Evolutionary conservation across 1,140 invertebrate genomes (phyloP).

Genomic region (Pteromalus puparum): DNA sequence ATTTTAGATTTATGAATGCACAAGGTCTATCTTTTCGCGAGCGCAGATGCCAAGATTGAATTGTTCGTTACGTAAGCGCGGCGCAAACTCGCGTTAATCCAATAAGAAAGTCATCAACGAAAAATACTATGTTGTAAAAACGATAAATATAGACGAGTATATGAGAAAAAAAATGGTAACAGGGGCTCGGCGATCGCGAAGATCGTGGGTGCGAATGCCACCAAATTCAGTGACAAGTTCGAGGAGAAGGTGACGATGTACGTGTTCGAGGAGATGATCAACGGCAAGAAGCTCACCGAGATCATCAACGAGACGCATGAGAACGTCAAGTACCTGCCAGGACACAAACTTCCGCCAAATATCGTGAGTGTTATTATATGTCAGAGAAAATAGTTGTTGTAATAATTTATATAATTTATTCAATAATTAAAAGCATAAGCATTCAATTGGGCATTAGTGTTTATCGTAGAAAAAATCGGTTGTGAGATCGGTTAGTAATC

Average conservation of each 20-base stretch:
- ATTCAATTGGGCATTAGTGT: conserved; percentile 2
- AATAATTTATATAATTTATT: background rate
- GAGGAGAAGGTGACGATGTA: conserved; percentile 83
- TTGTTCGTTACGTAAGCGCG: background rate
- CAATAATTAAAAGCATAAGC: background rate
- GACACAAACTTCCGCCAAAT: conserved; percentile 80
- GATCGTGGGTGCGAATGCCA: conserved; percentile 84
- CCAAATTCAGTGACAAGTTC: conserved; percentile 78
- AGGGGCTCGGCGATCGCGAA: conserved; percentile 90
- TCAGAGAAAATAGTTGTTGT: too few species aligned
- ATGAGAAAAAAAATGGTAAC: background rate
- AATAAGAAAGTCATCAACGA: too few species aligned
- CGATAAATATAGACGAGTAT: too few species aligned
- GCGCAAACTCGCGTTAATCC: background rate
- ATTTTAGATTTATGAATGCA: background rate
- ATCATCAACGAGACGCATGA: conserved; percentile 88
- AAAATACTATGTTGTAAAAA: too few species aligned
- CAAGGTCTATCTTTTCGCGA: background rate
- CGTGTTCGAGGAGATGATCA: conserved; percentile 85
- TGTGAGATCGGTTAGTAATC: conserved; percentile 75
- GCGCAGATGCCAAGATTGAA: background rate
- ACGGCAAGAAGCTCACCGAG: conserved; percentile 85
- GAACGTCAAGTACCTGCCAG: conserved; percentile 88
- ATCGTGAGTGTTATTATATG: conserved; percentile 71
- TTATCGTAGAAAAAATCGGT: background rate